These are phyloP conservation scores for Ianthella basta DNA, from an alignment of 37 sponge, comb jelly and placozoan species.

Conservation along the genomic window DNA sequence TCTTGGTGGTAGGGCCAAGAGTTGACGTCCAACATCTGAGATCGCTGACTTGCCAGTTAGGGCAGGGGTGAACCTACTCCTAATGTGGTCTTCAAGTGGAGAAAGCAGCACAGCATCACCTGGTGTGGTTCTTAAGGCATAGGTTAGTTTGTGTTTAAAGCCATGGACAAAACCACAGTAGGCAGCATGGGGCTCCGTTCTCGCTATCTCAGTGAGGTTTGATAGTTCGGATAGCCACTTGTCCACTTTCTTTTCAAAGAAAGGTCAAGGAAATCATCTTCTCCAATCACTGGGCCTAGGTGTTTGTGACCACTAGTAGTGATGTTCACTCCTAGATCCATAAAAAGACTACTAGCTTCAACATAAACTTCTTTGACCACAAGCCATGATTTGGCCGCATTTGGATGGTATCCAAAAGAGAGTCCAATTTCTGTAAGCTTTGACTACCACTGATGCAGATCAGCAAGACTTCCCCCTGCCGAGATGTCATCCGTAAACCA, in stretches of 20 bases:
- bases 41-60: background rate
- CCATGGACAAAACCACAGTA: constrained; percentile 13
- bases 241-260: background rate
- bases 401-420: background rate
- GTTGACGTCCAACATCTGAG: background rate
- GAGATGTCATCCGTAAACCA: constrained; percentile 5
- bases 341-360: background rate
- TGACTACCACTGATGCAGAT: background rate
- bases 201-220: background rate
- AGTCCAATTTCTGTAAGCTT: background rate
- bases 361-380: background rate
- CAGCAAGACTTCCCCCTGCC: background rate
- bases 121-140: background rate
- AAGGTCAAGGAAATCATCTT: background rate
- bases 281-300: background rate
- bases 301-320: constrained; percentile 15
- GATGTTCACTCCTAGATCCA: background rate
- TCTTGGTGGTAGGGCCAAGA: background rate
- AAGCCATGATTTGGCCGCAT: background rate
- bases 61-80: background rate
- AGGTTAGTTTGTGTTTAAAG: too few species aligned
- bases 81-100: background rate
- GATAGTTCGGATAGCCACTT: background rate
- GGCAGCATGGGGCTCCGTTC: background rate
- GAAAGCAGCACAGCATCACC: background rate